A percentile compares a stretch with the other conserved stretches of the same genome.
phyloP scores from a whole-genome alignment of 1,140 invertebrate species.

The Euschistus heros region DNA sequence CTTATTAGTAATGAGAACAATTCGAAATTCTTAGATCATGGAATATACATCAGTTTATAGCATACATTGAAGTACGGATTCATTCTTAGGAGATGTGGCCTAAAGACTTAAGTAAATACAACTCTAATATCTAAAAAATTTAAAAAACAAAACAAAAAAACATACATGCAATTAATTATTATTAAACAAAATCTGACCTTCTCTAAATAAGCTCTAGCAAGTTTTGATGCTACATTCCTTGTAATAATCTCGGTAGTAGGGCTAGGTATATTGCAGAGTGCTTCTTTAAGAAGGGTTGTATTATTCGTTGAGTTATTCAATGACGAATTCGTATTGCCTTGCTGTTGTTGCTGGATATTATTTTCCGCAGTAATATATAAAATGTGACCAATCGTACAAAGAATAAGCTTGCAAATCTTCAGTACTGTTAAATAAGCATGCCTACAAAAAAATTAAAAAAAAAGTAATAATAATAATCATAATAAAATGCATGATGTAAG shows the following conservation, averaged over 20 bases:
- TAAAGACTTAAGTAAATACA: too few relatives aligned
- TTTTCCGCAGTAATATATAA: slow-evolving; percentile 37
- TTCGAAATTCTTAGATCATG: too few relatives aligned
- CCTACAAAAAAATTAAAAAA: slow-evolving; percentile 34
- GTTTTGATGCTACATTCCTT: slow-evolving; percentile 55
- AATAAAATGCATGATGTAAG: not conserved
- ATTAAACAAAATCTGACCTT: slow-evolving; percentile 34
- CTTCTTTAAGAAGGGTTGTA: slow-evolving; percentile 42
- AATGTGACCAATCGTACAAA: slow-evolving; percentile 74
- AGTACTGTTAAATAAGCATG: slow-evolving; percentile 79
- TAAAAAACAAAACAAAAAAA: too few relatives aligned
- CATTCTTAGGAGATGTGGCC: too few relatives aligned
- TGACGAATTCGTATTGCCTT: not conserved
- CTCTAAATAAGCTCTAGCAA: slow-evolving; percentile 61
- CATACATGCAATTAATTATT: too few relatives aligned
- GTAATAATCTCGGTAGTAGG: slow-evolving; percentile 47
- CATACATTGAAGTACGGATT: too few relatives aligned
- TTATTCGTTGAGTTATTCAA: not conserved
- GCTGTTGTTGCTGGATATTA: not conserved
- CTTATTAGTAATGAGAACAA: too few relatives aligned
- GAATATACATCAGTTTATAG: too few relatives aligned
- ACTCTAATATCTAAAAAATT: too few relatives aligned
- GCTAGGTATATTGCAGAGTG: slow-evolving; percentile 57
- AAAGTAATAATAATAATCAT: too few relatives aligned
- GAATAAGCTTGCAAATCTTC: slow-evolving; percentile 76